Evolutionary conservation across 2,888 invertebrate species (phyloP), one percentile per base, ranked within the genome.

Genomic region (Tricholauxania praeusta): DNA sequence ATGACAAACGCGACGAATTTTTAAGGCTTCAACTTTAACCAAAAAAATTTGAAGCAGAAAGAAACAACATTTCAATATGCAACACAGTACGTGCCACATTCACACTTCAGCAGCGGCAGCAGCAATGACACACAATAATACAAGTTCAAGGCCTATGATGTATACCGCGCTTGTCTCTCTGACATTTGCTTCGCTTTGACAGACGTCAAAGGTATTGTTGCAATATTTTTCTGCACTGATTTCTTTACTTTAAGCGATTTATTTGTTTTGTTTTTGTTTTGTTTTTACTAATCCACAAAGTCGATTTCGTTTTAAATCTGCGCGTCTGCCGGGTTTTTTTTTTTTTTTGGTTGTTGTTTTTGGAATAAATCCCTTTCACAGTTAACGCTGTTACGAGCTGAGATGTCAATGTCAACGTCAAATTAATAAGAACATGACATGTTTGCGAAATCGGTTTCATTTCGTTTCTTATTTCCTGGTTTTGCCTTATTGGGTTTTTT

Each of bases 391-490:
- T 28, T 57, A 28, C 57, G 10, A 57, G 47, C 47, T 39, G 60
- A 22, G 60, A 12, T 70, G 62, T 70, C 70, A 70, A 62, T 68
- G 72, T 55, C 63, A 63, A 68, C 63, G 57, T 72, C 62, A 59
- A 72, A 63, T 72, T 72, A 72, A 72, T 72, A 72, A 62, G 68
- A 72, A 72, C 72, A 72, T 68, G 72, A 68, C 72, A 69, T 64
- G 62, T 68, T 72, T 55, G 72, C 72, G 12, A 32, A 68, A 55
- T 62, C 53, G 12, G 52, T 53, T 59, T 63, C 47, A 48, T 67
- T n/a, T 47, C 57, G 17, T 52, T 4, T 14, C 12, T 63, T 49
- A 15, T 64, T 17, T 39, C 39, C 47, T 47, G 62, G 22, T 12
- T 22, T 57, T 15, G 28, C 28, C 28, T 57, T 22, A 22, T 28